phyloP scores from a whole-genome alignment of 2,888 invertebrate species.

The Halocaridina rubra region DNA sequence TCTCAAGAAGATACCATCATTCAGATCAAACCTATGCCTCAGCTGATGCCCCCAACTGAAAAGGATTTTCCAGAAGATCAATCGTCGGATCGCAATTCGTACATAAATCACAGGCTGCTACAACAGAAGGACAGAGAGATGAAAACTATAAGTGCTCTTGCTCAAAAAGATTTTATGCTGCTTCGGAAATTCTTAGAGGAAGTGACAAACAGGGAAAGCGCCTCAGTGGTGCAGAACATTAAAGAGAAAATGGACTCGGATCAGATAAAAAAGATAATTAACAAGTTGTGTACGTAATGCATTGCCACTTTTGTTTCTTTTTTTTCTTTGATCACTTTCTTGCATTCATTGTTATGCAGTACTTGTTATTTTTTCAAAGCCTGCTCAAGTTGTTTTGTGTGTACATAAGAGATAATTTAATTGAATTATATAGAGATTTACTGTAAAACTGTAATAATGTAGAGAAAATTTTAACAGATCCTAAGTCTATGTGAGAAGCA shows the following conservation, averaged over 20 bases:
- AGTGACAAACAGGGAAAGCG: conserved; percentile 27
- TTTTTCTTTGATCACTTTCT: neutral
- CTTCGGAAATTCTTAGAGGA: conserved; percentile 43
- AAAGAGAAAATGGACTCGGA: conserved; percentile 44
- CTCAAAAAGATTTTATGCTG: conserved; percentile 42
- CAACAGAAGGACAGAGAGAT: neutral
- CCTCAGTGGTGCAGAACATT: conserved; percentile 24
- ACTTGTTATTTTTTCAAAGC: neutral
- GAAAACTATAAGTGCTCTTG: conserved; percentile 1
- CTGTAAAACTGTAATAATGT: neutral
- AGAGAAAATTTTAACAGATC: neutral
- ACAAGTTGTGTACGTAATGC: conserved; percentile 37
- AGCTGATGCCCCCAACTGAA: conserved; percentile 5
- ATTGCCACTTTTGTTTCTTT: neutral
- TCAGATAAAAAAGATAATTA: conserved; percentile 37
- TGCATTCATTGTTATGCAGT: neutral
- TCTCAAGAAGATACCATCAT: neutral
- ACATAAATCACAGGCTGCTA: neutral
- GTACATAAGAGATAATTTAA: neutral
- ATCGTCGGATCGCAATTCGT: neutral
- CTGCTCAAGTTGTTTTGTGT: neutral
- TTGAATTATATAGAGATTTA: neutral
- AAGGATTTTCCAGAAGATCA: neutral
- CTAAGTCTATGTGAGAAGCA: too few species aligned
- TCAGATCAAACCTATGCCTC: conserved; percentile 20